phyloP scores from a whole-genome alignment of 2,797 vertebrate genomes.

The Sebastes minor region DNA sequence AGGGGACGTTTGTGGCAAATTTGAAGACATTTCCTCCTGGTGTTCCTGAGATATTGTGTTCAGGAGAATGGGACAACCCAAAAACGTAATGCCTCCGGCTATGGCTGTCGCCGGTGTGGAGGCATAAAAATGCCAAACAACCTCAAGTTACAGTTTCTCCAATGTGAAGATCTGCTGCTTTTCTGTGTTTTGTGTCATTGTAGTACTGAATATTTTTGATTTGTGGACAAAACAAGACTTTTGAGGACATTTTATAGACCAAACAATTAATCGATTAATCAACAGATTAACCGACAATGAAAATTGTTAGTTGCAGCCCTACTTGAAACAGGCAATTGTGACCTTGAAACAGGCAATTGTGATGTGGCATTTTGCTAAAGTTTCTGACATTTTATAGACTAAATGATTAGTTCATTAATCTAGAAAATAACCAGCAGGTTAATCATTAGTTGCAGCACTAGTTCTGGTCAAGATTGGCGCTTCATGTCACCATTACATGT shows the following conservation, averaged over 20 bases:
- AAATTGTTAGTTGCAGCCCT: no score
- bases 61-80: no score
- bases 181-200: background rate
- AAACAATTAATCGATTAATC: no score
- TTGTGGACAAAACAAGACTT: no score
- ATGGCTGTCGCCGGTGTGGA: no score
- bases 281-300: no score
- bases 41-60: no score
- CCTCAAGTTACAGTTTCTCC: background rate
- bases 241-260: no score
- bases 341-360: background rate
- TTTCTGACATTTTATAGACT: background rate
- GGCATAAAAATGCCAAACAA: background rate
- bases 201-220: background rate
- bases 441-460: background rate
- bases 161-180: background rate
- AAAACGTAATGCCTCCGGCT: no score
- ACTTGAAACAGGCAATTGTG: no score
- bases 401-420: background rate
- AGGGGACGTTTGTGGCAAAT: no score
- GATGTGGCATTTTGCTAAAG: background rate
- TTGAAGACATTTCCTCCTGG: no score
- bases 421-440: background rate
- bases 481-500: background rate
- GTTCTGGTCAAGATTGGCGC: background rate